These are phyloP conservation scores for Macropis europaea DNA, from an alignment of 2,888 invertebrate genomes.

Conservation along the genomic window DNA sequence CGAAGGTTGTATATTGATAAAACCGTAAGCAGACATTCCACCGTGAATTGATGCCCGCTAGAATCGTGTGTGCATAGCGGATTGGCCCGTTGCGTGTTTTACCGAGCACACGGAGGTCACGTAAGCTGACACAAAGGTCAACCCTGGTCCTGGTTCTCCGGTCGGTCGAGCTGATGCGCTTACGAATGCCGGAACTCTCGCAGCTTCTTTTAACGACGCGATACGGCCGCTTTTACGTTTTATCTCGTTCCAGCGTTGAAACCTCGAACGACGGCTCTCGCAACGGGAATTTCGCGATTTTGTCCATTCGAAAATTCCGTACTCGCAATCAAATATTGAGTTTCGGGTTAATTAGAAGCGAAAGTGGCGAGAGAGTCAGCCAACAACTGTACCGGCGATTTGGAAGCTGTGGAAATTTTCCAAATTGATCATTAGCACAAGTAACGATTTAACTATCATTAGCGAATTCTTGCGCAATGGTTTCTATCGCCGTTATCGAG, in stretches of 20 bases:
- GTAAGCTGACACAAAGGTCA: conserved; percentile 51
- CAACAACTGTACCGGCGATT: neutral
- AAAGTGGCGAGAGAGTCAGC: neutral
- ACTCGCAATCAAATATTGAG: neutral
- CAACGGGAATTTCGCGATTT: neutral
- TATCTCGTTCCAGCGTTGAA: conserved; percentile 8
- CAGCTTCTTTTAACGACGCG: conserved; percentile 1
- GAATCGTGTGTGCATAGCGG: conserved; percentile 30
- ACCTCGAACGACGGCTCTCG: no score
- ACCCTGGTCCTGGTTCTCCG: conserved; percentile 39
- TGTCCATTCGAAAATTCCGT: neutral
- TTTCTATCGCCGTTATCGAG: neutral
- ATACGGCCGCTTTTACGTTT: neutral
- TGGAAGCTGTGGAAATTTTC: neutral
- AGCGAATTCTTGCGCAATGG: neutral
- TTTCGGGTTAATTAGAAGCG: conserved; percentile 15
- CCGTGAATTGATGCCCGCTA: conserved; percentile 53
- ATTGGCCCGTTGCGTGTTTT: conserved; percentile 57
- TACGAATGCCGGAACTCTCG: conserved; percentile 34
- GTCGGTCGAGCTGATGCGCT: conserved; percentile 19
- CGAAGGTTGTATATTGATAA: conserved; percentile 52
- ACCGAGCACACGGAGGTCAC: conserved; percentile 51
- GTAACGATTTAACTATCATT: conserved; percentile 8
- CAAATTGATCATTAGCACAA: neutral
- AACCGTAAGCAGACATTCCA: conserved; percentile 55